Evolutionary conservation across 2,888 invertebrate species (phyloP).

Genomic region (Melinopterus prodromus): DNA sequence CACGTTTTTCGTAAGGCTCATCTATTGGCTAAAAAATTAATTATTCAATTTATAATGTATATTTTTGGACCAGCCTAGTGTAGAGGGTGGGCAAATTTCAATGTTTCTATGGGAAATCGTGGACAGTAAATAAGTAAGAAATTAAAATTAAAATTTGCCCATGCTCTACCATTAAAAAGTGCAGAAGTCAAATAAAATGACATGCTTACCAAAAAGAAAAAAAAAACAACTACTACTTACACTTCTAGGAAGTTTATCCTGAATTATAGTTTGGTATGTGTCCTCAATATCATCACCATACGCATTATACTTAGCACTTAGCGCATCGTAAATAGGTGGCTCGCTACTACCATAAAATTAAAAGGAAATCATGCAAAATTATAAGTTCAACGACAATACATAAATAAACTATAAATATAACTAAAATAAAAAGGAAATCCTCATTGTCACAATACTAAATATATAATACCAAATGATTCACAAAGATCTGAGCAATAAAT

Average conservation of each 20-base stretch:
- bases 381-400: not conserved
- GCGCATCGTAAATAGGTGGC: slow-evolving; percentile 47
- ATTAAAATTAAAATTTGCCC: too few relatives aligned
- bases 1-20: slow-evolving; percentile 78
- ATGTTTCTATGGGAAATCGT: too few relatives aligned
- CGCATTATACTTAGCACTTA: slow-evolving; percentile 61
- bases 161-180: too few relatives aligned
- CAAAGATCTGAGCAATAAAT: too few relatives aligned
- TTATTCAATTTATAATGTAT: not conserved
- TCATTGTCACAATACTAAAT: too few relatives aligned
- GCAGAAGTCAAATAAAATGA: not conserved
- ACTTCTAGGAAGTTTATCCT: slow-evolving; percentile 31
- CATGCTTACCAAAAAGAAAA: not conserved
- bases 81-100: too few relatives aligned
- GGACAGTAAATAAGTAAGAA: too few relatives aligned
- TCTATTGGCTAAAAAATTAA: slow-evolving; percentile 32
- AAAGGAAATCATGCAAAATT: slow-evolving; percentile 38
- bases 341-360: slow-evolving; percentile 56
- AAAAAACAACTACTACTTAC: not conserved
- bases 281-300: slow-evolving; percentile 66
- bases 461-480: too few relatives aligned
- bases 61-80: not conserved
- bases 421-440: not conserved
- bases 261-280: slow-evolving; percentile 36
- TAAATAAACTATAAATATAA: not conserved